Evolutionary conservation across 2,113 vertebrate species (phyloP), one percentile per base, ranked within the genome.

Genomic region (Nipponia nippon): DNA sequence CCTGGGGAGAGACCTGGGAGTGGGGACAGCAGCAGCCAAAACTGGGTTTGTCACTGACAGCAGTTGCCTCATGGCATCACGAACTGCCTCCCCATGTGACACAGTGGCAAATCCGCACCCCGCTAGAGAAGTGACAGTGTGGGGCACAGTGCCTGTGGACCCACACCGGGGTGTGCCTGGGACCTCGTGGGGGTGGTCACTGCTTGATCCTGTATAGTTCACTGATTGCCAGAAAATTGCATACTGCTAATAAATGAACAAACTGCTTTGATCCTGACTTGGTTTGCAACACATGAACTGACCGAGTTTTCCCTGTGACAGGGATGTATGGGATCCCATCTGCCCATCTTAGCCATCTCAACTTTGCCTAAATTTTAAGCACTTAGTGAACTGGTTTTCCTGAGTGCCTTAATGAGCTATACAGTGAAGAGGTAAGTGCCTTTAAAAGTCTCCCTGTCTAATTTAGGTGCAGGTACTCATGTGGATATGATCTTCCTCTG

Each of bases 101-200:
- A 2, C 27, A 22, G 15, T 16, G 15, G 19, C 1, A 5, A 87
- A 55, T 10, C 13, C 3, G 1, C 20, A 63, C 16, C 15, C 44
- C 3, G 16, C 16, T 14, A 34, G 9, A 70, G 30, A 53, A 71
- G 46, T 38, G 46, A 46, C 16, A 22, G n/a, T 26, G 40, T 53
- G 26, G 22, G 42, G 20, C 14, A 30, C n/a, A 83, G 61, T 0
- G 1, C 25, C 17, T 15, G 20, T 32, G 11, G 12, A 71, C 14
- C 19, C 36, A 44, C 21, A 30, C 12, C 0, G 0, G 11, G 13
- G 10, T 44, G 47, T 50, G 29, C 30, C 36, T 26, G 38, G 25
- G 49, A 46, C 9, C 49, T 62, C 1, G 0, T 5, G 4, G 14
- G 4, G 5, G 10, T 44, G 27, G 16, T 42, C 40, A 59, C 12